Conservation (phyloP, 2,888 invertebrate genomes). For the Agrotis clavis region DNA sequence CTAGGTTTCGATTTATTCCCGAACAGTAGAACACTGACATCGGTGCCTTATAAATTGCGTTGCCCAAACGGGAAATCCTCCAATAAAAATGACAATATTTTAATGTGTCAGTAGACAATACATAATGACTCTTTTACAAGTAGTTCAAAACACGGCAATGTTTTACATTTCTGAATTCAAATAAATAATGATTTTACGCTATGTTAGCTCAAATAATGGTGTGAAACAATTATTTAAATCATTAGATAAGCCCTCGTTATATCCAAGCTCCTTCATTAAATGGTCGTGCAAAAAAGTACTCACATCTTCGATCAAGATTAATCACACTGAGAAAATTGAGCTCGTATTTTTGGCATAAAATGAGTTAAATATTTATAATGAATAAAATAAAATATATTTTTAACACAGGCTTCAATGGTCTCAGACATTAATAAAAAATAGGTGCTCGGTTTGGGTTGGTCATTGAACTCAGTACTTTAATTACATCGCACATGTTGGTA, state of each 20-base stretch:
- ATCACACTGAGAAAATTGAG: background rate
- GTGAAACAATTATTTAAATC: background rate
- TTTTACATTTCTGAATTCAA: background rate
- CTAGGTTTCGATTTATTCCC: too few relatives aligned
- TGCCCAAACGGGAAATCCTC: too few relatives aligned
- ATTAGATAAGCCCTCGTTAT: background rate
- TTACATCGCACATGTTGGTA: too few relatives aligned
- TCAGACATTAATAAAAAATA: too few relatives aligned
- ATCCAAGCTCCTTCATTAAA: background rate
- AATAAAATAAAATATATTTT: too few relatives aligned
- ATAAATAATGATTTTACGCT: constrained; percentile 11
- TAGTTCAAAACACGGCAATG: constrained; percentile 2
- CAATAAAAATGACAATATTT: too few relatives aligned
- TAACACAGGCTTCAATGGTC: too few relatives aligned
- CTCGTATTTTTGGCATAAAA: background rate
- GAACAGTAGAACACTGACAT: too few relatives aligned
- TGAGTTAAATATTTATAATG: background rate
- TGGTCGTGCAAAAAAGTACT: background rate
- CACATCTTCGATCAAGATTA: background rate
- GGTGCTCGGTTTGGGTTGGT: too few relatives aligned
- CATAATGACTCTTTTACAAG: background rate
- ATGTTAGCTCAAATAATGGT: constrained; percentile 12
- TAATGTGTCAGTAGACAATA: background rate
- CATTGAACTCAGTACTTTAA: too few relatives aligned
- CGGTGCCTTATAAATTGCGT: too few relatives aligned